Evolutionary conservation across 1,140 invertebrate genomes (phyloP).

Genomic region (Cotesia vestalis): DNA sequence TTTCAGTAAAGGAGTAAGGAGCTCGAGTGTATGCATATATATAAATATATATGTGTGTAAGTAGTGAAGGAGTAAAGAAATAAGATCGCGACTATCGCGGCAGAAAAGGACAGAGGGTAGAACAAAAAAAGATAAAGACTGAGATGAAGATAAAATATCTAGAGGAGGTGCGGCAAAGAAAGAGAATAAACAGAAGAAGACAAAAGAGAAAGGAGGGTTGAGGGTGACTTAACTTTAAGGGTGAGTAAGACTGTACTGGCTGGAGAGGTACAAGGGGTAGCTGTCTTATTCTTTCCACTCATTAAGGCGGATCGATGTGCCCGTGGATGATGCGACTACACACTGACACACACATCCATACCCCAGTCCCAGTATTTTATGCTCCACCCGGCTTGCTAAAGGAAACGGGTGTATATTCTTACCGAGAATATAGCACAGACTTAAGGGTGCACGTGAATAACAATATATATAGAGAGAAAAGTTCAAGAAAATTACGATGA

Average conservation of each 20-base stretch:
- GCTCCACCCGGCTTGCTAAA: slow-evolving; percentile 33
- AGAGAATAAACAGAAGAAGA: slow-evolving; percentile 31
- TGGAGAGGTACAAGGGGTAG: slow-evolving; percentile 42
- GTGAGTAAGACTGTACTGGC: too few species aligned
- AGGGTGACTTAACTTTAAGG: slow-evolving; percentile 11
- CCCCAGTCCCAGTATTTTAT: background rate
- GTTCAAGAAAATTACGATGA: background rate
- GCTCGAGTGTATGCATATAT: background rate
- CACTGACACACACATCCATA: too few species aligned
- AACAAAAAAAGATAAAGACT: background rate
- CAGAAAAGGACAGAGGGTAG: slow-evolving; percentile 7
- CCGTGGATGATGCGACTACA: slow-evolving; percentile 53
- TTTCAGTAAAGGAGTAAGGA: slow-evolving; percentile 24
- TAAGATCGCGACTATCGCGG: background rate
- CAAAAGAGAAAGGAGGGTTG: slow-evolving; percentile 28
- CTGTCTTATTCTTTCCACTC: slow-evolving; percentile 67
- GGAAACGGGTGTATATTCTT: slow-evolving; percentile 38
- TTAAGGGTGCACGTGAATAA: too few species aligned
- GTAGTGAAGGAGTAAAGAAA: slow-evolving; percentile 1
- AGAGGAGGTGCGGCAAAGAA: background rate
- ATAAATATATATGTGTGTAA: slow-evolving; percentile 7
- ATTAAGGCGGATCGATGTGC: slow-evolving; percentile 67
- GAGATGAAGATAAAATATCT: slow-evolving; percentile 38
- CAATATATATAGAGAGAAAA: too few species aligned
- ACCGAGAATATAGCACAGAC: background rate